Evolutionary conservation across 1,140 invertebrate species (phyloP).

Genomic region (Drosophila erecta): DNA sequence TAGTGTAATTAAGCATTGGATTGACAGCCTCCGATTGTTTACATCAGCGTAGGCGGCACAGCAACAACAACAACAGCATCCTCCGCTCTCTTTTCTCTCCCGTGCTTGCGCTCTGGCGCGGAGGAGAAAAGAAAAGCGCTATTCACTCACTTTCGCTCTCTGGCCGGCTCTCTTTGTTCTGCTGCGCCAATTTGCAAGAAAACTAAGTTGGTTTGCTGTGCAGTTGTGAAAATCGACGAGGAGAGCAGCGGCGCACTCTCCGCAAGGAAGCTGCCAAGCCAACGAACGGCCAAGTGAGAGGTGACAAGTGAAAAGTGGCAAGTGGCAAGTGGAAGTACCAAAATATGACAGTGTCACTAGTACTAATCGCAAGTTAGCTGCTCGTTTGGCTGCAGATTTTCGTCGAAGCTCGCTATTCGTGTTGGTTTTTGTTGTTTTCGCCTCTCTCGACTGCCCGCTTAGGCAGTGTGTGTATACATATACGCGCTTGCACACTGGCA

Average conservation of each 20-base stretch:
- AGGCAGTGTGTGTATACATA: slow-evolving; percentile 43
- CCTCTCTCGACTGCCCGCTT: slow-evolving; percentile 58
- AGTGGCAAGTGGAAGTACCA: slow-evolving; percentile 33
- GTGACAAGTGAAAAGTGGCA: slow-evolving; percentile 47
- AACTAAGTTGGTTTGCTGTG: slow-evolving; percentile 72
- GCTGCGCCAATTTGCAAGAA: slow-evolving; percentile 76
- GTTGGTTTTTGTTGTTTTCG: slow-evolving; percentile 19
- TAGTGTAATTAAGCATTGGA: slow-evolving; percentile 19
- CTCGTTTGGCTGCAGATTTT: slow-evolving; percentile 4
- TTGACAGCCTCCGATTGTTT: slow-evolving; percentile 67
- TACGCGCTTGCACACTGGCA: slow-evolving; percentile 13
- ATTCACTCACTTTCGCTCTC: slow-evolving; percentile 46
- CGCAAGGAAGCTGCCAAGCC: slow-evolving; percentile 67
- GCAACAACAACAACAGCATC: slow-evolving; percentile 36
- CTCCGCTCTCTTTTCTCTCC: slow-evolving; percentile 8
- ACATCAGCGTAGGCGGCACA: slow-evolving; percentile 32
- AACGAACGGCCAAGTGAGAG: slow-evolving; percentile 43
- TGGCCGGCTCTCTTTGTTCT: slow-evolving; percentile 46
- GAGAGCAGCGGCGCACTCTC: slow-evolving; percentile 37
- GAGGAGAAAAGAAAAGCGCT: slow-evolving; percentile 8
- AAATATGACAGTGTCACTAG: slow-evolving; percentile 15
- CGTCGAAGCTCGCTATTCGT: slow-evolving; percentile 20
- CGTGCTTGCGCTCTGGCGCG: slow-evolving; percentile 1
- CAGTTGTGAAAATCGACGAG: slow-evolving; percentile 67
- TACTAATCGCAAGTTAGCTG: slow-evolving; percentile 4